phyloP scores from a whole-genome alignment of 2,888 invertebrate species.

The Pteria penguin region DNA sequence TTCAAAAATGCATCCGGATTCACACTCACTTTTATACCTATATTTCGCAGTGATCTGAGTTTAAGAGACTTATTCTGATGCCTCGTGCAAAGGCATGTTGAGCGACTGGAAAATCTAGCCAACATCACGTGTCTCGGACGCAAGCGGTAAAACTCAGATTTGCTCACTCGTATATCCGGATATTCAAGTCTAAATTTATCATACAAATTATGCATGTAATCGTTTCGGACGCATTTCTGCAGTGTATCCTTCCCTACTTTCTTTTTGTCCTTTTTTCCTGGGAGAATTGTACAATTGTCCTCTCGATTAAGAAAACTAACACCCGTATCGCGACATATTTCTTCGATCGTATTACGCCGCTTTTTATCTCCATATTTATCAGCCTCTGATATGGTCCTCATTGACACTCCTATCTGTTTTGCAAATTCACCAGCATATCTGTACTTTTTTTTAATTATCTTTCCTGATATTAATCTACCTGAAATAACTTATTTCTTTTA shows the following conservation, averaged over 20 bases:
- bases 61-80: constrained; percentile 44
- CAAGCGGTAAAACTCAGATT: constrained; percentile 19
- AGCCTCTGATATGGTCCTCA: no score
- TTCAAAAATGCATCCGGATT: constrained; percentile 28
- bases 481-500: no score
- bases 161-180: constrained; percentile 30
- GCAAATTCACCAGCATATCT: no score
- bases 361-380: no score
- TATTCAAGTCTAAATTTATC: constrained; percentile 35
- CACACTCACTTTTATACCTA: constrained; percentile 11
- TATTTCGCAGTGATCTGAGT: constrained; percentile 20
- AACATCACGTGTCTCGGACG: constrained; percentile 23
- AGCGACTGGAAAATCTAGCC: constrained; percentile 11
- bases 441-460: no score
- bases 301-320: constrained; percentile 1
- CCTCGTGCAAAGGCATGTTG: constrained; percentile 31
- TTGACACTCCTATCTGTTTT: no score
- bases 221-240: constrained; percentile 24
- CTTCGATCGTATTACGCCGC: no score
- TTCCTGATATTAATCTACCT: no score
- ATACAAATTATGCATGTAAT: constrained; percentile 31
- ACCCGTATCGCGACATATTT: no score
- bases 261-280: constrained; percentile 32
- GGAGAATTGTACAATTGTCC: constrained; percentile 22
- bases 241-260: background rate